Evolutionary conservation across 1,140 invertebrate species (phyloP).

Genomic region (Formica selysi): DNA sequence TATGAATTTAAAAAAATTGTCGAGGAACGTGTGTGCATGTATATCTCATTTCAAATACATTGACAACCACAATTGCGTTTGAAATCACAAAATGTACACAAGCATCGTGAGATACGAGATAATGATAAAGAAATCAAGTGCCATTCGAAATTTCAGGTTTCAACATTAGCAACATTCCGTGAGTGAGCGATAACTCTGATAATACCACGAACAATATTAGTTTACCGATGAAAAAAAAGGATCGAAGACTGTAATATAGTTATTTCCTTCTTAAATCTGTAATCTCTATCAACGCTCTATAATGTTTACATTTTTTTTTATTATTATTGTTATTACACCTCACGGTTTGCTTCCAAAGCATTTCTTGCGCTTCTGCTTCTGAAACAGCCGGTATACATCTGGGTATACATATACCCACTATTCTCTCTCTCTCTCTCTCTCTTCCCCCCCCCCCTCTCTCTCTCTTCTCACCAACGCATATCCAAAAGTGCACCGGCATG

Average conservation of each 20-base stretch:
- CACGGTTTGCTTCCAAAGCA: background rate
- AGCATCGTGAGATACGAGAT: background rate
- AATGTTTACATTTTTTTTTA: no score
- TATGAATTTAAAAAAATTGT: background rate
- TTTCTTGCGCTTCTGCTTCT: background rate
- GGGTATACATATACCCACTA: slow-evolving; percentile 12
- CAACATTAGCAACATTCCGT: background rate
- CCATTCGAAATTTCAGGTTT: background rate
- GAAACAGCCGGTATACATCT: slow-evolving; percentile 27
- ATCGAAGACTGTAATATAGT: no score
- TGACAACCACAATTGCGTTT: no score
- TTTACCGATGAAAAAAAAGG: no score
- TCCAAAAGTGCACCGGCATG: slow-evolving; percentile 43
- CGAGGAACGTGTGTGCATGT: background rate
- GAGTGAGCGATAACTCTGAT: background rate
- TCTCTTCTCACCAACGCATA: slow-evolving; percentile 22
- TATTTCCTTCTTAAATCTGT: no score
- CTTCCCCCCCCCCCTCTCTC: background rate
- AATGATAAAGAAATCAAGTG: background rate
- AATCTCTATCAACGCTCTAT: no score
- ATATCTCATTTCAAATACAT: background rate
- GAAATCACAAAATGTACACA: background rate
- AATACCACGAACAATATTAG: background rate
- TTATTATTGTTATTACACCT: background rate
- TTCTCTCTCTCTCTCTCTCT: slow-evolving; percentile 36